Base-by-base conservation (phyloP, 2,113 vertebrate species). In the Caracal caracal region DNA sequence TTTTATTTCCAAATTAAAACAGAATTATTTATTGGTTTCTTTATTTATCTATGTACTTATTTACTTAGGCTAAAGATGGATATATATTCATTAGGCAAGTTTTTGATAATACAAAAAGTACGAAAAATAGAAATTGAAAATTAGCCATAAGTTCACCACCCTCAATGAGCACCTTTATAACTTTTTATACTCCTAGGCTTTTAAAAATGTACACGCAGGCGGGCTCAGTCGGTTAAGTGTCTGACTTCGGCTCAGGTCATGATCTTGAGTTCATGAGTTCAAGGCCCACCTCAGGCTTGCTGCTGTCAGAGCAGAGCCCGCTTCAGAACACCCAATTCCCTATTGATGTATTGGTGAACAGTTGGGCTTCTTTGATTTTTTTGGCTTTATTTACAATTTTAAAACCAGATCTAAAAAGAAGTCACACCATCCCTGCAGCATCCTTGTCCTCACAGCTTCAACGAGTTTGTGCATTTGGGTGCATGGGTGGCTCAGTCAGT, bases 1-100 rank as follows among this genome's bases (percentile, higher is more conserved):
- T 75, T 73, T 92, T 68, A 75, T 87, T 84, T 94, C 35, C 26
- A 92, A 94, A 59, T 71, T 82, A 37, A 78, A 95, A 70, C 33
- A 76, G 19, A 15, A 37, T 22, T 51, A 51, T 35, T 47, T 68
- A 63, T 30, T 56, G 22, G 22, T 56, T 78, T 43, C 30, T 22
- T 49, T 83, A 65, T 30, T 13, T 89, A 53, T 26, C 4, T 49
- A 56, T 79, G 15, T 40, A 35, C 43, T 15, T 63, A n/a, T 66
- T 83, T 83, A 66, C 95, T 92, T 94, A 37, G 49, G 7, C 51
- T 84, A 92, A 87, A 61, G 28, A 22, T 81, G 82, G 33, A 88
- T 73, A 80, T 10, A 65, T 35, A 28, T 9, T 92, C n/a, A 56
- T 26, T 61, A 47, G 40, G 19, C 30, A 75, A 65, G 16, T 61